Conservation (phyloP, 2,113 vertebrate genomes). For the Penelope pileata region DNA sequence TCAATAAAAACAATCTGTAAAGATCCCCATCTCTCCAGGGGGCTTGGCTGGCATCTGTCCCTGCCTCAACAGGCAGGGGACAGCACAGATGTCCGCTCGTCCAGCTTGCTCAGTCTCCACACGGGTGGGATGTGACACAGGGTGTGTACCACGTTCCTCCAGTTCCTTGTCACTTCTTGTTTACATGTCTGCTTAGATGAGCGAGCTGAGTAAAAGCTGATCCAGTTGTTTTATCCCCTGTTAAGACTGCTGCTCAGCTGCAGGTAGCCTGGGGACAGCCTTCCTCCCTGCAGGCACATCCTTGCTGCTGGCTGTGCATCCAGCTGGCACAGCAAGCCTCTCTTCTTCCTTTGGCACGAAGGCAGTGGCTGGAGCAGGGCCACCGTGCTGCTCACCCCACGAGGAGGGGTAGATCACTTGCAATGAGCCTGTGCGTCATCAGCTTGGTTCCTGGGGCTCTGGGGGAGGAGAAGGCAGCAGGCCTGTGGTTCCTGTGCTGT, state of each 20-base stretch:
- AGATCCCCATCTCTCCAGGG: slow-evolving; percentile 1
- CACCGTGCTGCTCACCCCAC: rapidly evolving
- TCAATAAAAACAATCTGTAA: slow-evolving; percentile 16
- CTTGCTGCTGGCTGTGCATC: slow-evolving; percentile 17
- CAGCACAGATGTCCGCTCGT: background rate
- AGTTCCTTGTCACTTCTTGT: slow-evolving; percentile 73
- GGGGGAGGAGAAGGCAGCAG: background rate
- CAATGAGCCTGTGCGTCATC: background rate
- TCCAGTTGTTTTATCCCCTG: slow-evolving; percentile 64
- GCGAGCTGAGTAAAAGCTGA: slow-evolving; percentile 74
- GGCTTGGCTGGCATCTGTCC: slow-evolving; percentile 47
- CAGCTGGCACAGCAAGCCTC: background rate
- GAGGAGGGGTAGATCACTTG: background rate
- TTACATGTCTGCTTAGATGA: slow-evolving; percentile 72
- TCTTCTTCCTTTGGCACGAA: background rate
- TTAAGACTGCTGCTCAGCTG: slow-evolving; percentile 46
- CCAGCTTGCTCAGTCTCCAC: background rate
- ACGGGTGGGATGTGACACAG: background rate
- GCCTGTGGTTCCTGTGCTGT: slow-evolving; percentile 9
- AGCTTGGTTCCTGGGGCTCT: background rate
- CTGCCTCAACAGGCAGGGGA: background rate
- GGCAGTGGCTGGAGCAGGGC: background rate
- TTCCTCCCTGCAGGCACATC: background rate
- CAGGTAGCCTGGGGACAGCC: slow-evolving; percentile 9
- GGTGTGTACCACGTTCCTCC: background rate